A percentile compares a stretch with the other conserved stretches of the same genome.
These are phyloP conservation scores for Ypsolopha scabrella DNA, from an alignment of 2,888 invertebrate genomes.

Conservation along the genomic window DNA sequence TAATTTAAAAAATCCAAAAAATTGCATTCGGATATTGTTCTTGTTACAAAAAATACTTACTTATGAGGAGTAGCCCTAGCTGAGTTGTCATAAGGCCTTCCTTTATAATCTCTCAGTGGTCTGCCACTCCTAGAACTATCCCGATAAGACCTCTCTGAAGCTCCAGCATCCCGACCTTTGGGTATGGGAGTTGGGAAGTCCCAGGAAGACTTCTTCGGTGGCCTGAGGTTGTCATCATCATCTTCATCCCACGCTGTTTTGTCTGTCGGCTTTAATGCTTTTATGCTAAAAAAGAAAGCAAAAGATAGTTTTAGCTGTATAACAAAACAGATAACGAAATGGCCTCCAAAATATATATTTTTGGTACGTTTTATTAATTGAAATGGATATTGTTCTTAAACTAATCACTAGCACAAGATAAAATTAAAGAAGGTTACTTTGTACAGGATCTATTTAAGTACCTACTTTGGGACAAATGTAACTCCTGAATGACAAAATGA, in stretches of 20 bases:
- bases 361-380: no score
- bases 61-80: constrained; percentile 91
- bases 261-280: constrained; percentile 66
- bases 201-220: constrained; percentile 85
- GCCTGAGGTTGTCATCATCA: constrained; percentile 80
- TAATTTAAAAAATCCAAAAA: no score
- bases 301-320: no score
- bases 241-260: constrained; percentile 80
- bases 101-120: constrained; percentile 45
- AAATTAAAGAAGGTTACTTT: no score
- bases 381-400: no score
- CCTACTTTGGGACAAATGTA: no score
- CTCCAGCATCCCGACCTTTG: constrained; percentile 31
- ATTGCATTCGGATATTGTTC: no score
- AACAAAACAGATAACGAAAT: no score
- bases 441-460: no score
- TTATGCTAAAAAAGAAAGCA: constrained; percentile 36
- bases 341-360: no score
- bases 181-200: constrained; percentile 90
- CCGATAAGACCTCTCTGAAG: constrained; percentile 49
- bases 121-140: constrained; percentile 33
- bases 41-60: constrained; percentile 31
- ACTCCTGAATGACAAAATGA: no score
- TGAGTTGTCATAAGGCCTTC: constrained; percentile 73
- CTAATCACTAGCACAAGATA: no score